Percentiles rank a stretch among this genome's conserved stretches.
phyloP scores from a whole-genome alignment of 2,113 vertebrate genomes.

The Puffinus mauretanicus region DNA sequence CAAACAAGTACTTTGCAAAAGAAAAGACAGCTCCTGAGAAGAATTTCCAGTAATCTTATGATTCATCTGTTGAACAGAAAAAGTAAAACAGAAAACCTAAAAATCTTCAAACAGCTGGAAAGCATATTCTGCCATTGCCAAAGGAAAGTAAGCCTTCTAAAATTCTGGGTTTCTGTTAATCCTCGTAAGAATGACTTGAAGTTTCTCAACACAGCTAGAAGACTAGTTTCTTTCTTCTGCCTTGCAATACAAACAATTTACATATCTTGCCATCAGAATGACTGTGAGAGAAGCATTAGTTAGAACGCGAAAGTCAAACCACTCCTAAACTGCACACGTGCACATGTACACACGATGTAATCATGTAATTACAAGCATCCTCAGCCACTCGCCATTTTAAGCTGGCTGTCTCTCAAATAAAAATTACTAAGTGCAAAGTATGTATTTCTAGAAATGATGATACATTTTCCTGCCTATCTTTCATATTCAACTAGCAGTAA shows the following conservation, averaged over 20 bases:
- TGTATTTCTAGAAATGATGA: not conserved
- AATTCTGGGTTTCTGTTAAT: not conserved
- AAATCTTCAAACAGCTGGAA: not conserved
- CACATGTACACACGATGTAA: accelerated
- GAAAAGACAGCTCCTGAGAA: not conserved
- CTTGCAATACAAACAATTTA: not conserved
- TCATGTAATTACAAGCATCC: not conserved
- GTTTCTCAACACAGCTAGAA: not conserved
- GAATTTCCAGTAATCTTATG: not conserved
- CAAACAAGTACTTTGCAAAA: not conserved
- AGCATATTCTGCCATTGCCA: not conserved
- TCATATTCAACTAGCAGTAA: not conserved
- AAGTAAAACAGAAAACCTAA: not conserved
- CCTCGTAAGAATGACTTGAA: not conserved
- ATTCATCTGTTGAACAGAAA: not conserved
- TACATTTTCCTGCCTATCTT: not conserved
- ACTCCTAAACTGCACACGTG: accelerated
- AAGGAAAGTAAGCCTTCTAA: not conserved
- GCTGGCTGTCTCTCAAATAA: not conserved
- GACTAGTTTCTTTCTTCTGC: not conserved
- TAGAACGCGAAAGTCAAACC: not conserved
- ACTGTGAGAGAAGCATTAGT: not conserved
- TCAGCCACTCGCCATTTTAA: not conserved
- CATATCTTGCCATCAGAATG: too few relatives aligned
- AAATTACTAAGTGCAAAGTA: too few relatives aligned